Percentiles rank a stretch among this genome's conserved stretches.
Conservation (phyloP, 1,140 invertebrate species). For the Pseudoatta argentina region DNA sequence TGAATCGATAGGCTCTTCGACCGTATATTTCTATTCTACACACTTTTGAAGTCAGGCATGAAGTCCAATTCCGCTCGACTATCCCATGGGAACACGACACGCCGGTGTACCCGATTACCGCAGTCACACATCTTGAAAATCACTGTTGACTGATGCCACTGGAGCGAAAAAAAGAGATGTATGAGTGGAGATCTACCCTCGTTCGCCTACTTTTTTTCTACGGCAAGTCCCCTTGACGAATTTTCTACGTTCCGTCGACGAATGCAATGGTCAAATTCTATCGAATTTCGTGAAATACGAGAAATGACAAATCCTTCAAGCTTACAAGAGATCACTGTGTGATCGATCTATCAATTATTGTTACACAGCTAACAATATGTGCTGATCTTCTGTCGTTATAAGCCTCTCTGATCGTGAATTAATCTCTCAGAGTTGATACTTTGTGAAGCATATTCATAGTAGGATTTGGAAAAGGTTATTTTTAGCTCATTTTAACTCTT, state of each 20-base stretch:
- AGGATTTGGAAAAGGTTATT: too few relatives aligned
- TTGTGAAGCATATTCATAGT: neutral
- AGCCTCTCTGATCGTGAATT: neutral
- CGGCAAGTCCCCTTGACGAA: constrained; percentile 10
- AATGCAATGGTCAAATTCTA: constrained; percentile 18
- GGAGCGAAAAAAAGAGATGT: constrained; percentile 27
- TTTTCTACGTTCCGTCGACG: constrained; percentile 33
- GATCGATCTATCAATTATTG: constrained; percentile 40
- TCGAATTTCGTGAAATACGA: constrained; percentile 46
- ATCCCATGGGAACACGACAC: constrained; percentile 42
- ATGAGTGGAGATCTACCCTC: constrained; percentile 3
- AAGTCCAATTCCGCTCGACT: constrained; percentile 62
- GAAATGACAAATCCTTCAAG: constrained; percentile 25
- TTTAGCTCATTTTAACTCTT: too few relatives aligned
- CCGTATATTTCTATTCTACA: constrained; percentile 23
- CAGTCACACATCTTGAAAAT: constrained; percentile 46
- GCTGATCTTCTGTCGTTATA: neutral
- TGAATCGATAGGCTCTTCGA: constrained; percentile 13
- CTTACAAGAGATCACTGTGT: constrained; percentile 5
- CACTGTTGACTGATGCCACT: constrained; percentile 55
- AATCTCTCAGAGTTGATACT: neutral
- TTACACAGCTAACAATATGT: neutral
- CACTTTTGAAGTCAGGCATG: constrained; percentile 49
- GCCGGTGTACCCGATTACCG: constrained; percentile 19
- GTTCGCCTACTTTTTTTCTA: neutral